phyloP scores from a whole-genome alignment of 2,113 vertebrate genomes.

The Rutilus rutilus region DNA sequence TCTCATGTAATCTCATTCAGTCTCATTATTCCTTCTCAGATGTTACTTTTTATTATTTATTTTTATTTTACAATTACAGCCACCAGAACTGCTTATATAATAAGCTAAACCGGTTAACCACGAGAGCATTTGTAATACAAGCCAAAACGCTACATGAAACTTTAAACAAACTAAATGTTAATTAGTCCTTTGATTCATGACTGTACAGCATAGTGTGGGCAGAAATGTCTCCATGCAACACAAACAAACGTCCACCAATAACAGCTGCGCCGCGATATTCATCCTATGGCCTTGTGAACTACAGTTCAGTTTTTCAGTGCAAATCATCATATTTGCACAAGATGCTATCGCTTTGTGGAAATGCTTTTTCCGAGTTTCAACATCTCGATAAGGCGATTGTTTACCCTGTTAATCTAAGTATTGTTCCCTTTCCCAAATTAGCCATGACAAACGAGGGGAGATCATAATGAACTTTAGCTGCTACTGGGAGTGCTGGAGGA shows the following conservation, averaged over 20 bases:
- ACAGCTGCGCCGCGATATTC: conserved; percentile 31
- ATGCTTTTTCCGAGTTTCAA: conserved; percentile 49
- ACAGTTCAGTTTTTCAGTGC: conserved; percentile 13
- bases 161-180: background rate
- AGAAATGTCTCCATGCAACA: conserved; percentile 28
- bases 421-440: conserved; percentile 54
- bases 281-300: conserved; percentile 44
- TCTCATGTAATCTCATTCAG: background rate
- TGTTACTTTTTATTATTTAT: background rate
- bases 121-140: background rate
- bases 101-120: background rate
- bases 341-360: conserved; percentile 52
- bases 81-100: background rate
- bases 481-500: conserved; percentile 50
- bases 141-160: background rate
- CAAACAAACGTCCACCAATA: conserved; percentile 48
- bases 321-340: conserved; percentile 48
- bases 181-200: background rate
- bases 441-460: conserved; percentile 46
- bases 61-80: background rate
- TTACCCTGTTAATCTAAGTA: conserved; percentile 47
- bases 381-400: conserved; percentile 44
- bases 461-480: conserved; percentile 51
- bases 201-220: conserved; percentile 35
- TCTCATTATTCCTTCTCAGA: background rate